These are phyloP conservation scores for Nicator chloris DNA, from an alignment of 2,113 vertebrate genomes.

Conservation along the genomic window DNA sequence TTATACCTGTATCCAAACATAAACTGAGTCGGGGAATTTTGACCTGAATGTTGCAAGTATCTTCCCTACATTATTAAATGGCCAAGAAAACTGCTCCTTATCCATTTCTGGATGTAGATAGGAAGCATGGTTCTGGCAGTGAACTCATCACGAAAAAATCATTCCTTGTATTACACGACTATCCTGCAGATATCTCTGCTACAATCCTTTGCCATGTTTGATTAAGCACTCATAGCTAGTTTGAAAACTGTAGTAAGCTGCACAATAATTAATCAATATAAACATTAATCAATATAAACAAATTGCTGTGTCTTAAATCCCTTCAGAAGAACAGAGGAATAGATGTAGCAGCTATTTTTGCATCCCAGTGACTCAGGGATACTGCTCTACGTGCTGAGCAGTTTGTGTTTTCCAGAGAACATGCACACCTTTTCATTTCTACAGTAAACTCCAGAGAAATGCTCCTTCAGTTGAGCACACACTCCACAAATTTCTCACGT, in stretches of 20 bases:
- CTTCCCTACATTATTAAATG: neutral
- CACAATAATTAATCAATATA: neutral
- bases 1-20: neutral
- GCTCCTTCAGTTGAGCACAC: neutral
- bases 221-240: neutral
- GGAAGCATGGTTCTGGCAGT: neutral
- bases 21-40: neutral
- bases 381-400: neutral
- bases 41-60: neutral
- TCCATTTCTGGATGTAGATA: neutral
- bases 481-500: neutral
- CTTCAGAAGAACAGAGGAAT: neutral
- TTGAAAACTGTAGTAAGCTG: neutral
- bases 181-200: neutral
- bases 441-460: neutral
- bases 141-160: neutral
- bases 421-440: neutral
- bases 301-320: neutral
- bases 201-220: neutral
- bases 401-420: neutral
- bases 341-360: neutral
- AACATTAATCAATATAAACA: neutral
- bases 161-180: neutral
- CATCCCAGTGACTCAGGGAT: neutral
- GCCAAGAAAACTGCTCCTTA: neutral